phyloP scores from a whole-genome alignment of 2,113 vertebrate species.

The Tympanuchus pallidicinctus region DNA sequence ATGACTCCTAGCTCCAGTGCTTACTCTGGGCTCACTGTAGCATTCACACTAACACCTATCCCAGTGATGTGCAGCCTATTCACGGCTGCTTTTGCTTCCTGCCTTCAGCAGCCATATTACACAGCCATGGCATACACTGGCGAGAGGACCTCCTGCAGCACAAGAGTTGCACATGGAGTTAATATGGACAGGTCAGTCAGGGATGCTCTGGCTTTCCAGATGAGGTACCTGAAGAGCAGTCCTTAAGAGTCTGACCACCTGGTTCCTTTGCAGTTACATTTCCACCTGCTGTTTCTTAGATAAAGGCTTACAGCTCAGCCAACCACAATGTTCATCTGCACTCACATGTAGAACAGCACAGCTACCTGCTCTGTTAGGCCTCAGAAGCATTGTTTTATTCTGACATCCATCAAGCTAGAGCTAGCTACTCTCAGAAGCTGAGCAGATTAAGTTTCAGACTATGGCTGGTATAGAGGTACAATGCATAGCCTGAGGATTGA shows the following conservation, averaged over 20 bases:
- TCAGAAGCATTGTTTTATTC: not conserved
- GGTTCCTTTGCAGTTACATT: not conserved
- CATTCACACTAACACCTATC: not conserved
- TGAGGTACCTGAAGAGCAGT: not conserved
- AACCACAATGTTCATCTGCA: not conserved
- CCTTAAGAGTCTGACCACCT: not conserved
- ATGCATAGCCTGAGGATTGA: not conserved
- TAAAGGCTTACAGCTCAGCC: not conserved
- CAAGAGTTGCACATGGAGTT: not conserved
- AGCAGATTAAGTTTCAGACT: constrained; percentile 29
- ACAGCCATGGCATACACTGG: not conserved
- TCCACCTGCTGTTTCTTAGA: not conserved
- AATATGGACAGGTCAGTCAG: not conserved
- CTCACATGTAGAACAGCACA: not conserved
- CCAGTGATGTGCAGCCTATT: not conserved
- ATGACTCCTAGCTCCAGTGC: not conserved
- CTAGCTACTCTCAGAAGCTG: constrained; percentile 1
- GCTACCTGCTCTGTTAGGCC: not conserved
- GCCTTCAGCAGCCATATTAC: not conserved
- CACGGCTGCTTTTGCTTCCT: not conserved
- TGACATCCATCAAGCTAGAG: not conserved
- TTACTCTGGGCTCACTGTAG: no score
- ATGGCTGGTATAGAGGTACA: not conserved
- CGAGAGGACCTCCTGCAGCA: not conserved
- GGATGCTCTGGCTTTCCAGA: not conserved